Evolutionary conservation across 1,140 invertebrate genomes (phyloP).

Genomic region (Drosophila cardini): DNA sequence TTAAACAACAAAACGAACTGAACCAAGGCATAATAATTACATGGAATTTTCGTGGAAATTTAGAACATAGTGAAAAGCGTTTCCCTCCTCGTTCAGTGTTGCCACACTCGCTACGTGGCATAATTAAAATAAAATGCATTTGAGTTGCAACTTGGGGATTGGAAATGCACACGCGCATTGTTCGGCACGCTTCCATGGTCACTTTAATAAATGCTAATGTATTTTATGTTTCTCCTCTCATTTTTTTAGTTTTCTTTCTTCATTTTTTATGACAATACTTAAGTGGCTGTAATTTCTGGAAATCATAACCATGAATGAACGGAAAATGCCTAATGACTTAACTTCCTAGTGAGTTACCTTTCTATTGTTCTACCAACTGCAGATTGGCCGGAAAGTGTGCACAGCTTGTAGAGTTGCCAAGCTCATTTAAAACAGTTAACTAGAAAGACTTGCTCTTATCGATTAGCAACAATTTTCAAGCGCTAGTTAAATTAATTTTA

Average conservation of each 20-base stretch:
- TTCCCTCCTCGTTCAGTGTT: slow-evolving; percentile 10
- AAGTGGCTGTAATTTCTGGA: slow-evolving; percentile 79
- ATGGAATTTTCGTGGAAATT: slow-evolving; percentile 77
- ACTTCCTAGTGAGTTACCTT: slow-evolving; percentile 43
- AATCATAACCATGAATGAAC: slow-evolving; percentile 70
- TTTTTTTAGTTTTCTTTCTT: too few species aligned
- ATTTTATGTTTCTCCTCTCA: slow-evolving; percentile 52
- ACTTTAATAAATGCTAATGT: slow-evolving; percentile 77
- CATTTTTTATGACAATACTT: slow-evolving; percentile 68
- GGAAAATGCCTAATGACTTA: slow-evolving; percentile 65
- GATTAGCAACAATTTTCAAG: too few species aligned
- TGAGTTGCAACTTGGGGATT: slow-evolving; percentile 2
- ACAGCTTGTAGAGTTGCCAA: not conserved
- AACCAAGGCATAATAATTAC: slow-evolving; percentile 62
- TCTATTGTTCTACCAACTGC: slow-evolving; percentile 1
- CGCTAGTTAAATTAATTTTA: too few species aligned
- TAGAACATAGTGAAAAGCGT: slow-evolving; percentile 46
- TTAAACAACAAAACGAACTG: slow-evolving; percentile 17
- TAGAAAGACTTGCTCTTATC: too few species aligned
- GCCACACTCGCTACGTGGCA: slow-evolving; percentile 70
- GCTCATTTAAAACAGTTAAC: not conserved
- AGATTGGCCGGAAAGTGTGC: not conserved
- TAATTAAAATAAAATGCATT: slow-evolving; percentile 71
- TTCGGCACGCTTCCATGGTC: slow-evolving; percentile 68
- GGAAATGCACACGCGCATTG: slow-evolving; percentile 25